Percentiles rank a stretch among this genome's conserved stretches.
Conservation (phyloP, 2,888 invertebrate genomes). For the Stenoptilia bipunctidactyla region DNA sequence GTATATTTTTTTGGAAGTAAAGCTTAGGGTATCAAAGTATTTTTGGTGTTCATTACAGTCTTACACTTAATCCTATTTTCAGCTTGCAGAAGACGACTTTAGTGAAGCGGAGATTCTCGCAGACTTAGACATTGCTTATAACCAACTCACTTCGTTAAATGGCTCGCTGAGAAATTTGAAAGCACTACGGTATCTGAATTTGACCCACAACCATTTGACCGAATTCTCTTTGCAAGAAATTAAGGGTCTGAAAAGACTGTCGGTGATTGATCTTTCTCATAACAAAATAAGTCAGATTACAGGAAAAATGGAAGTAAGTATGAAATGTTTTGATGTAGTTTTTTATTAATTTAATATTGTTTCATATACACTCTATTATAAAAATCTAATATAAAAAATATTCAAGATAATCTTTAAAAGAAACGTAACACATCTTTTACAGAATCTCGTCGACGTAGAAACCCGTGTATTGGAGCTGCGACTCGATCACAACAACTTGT, state of each 20-base stretch:
- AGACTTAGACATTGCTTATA: conserved; percentile 79
- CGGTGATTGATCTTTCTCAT: conserved; percentile 80
- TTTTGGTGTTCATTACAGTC: no score
- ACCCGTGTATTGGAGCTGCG: conserved; percentile 79
- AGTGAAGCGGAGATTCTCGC: conserved; percentile 77
- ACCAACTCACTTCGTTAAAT: conserved; percentile 78
- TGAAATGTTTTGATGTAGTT: not conserved
- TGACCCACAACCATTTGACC: conserved; percentile 80
- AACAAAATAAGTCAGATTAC: conserved; percentile 78
- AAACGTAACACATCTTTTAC: conserved; percentile 26
- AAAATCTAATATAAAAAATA: no score
- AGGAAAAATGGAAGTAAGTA: conserved; percentile 75
- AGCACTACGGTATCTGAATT: conserved; percentile 77
- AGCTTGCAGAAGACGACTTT: conserved; percentile 84
- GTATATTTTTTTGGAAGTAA: no score
- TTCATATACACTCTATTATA: not conserved
- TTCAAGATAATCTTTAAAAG: no score
- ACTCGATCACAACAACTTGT: conserved; percentile 80
- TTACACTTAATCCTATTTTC: no score
- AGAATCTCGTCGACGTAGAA: conserved; percentile 84
- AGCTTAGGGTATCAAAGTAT: no score
- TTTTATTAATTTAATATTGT: not conserved
- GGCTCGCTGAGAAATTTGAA: conserved; percentile 79
- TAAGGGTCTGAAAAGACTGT: conserved; percentile 78
- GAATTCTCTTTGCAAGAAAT: conserved; percentile 87